Evolutionary conservation across 2,888 invertebrate genomes (phyloP).

Genomic region (Rhingia campestris): DNA sequence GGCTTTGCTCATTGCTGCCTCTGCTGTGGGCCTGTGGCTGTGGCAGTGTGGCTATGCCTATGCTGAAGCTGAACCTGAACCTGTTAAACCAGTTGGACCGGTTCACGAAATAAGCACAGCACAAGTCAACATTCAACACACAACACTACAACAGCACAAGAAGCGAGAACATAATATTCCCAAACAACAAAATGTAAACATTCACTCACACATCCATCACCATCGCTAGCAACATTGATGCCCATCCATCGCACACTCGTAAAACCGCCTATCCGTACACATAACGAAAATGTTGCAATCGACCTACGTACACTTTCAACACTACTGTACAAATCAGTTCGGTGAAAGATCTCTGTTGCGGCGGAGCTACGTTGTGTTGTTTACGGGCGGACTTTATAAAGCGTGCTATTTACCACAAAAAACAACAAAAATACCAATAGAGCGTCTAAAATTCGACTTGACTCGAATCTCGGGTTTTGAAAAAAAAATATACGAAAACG

Average conservation of each 20-base stretch:
- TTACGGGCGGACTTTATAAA: conserved; percentile 52
- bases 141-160: not conserved
- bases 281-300: conserved; percentile 55
- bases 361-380: conserved; percentile 67
- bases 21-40: too few species aligned
- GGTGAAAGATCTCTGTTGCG: conserved; percentile 71
- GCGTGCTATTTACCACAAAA: conserved; percentile 54
- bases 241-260: conserved; percentile 40
- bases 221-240: conserved; percentile 45
- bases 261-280: conserved; percentile 26
- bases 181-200: conserved; percentile 19
- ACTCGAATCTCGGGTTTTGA: conserved; percentile 42
- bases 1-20: too few species aligned
- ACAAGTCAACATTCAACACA: not conserved
- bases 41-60: not conserved
- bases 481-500: conserved; percentile 5
- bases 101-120: conserved; percentile 35
- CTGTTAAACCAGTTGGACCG: conserved; percentile 72
- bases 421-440: conserved; percentile 2
- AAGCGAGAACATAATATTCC: not conserved
- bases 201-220: conserved; percentile 2
- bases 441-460: conserved; percentile 7
- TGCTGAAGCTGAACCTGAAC: conserved; percentile 22
- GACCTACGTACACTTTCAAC: conserved; percentile 58
- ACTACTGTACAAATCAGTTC: conserved; percentile 69